Evolutionary conservation across 2,113 vertebrate genomes (phyloP).

Genomic region (Neoarius graeffei): DNA sequence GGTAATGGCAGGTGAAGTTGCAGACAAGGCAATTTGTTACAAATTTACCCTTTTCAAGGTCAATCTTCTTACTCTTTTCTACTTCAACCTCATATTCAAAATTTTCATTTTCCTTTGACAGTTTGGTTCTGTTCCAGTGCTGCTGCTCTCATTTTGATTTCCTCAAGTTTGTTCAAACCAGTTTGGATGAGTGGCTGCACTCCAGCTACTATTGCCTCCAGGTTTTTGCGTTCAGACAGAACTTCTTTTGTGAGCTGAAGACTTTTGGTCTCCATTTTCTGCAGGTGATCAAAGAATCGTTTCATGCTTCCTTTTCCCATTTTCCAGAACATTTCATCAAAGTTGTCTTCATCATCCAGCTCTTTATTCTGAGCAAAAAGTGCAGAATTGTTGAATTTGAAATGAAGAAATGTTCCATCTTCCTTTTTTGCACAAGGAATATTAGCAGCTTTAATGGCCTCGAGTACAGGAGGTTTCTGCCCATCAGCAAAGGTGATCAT

Average conservation of each 20-base stretch:
- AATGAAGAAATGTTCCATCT: constrained; percentile 40
- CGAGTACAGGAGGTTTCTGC: constrained; percentile 44
- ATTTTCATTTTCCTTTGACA: constrained; percentile 35
- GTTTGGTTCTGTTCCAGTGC: constrained; percentile 36
- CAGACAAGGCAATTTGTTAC: constrained; percentile 13
- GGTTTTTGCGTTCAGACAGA: constrained; percentile 21
- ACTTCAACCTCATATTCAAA: constrained; percentile 50
- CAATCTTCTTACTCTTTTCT: not conserved
- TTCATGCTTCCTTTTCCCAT: constrained; percentile 37
- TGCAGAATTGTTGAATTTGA: constrained; percentile 57
- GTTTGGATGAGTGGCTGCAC: constrained; percentile 32
- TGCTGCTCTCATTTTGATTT: constrained; percentile 43
- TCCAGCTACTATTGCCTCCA: constrained; percentile 9
- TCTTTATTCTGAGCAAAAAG: constrained; percentile 47
- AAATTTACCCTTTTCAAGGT: not conserved
- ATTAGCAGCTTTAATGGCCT: constrained; percentile 45
- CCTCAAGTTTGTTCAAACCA: constrained; percentile 52
- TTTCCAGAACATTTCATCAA: constrained; percentile 47
- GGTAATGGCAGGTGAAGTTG: constrained; percentile 33
- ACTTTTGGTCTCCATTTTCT: constrained; percentile 24
- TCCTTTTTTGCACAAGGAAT: constrained; percentile 39
- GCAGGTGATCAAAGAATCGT: constrained; percentile 27
- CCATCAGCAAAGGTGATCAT: constrained; percentile 60
- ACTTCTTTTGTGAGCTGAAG: constrained; percentile 35
- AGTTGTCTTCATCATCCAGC: constrained; percentile 28